A percentile compares a stretch with the other conserved stretches of the same genome.
Conservation (phyloP, 2,113 vertebrate species). For the Tiliqua scincoides region DNA sequence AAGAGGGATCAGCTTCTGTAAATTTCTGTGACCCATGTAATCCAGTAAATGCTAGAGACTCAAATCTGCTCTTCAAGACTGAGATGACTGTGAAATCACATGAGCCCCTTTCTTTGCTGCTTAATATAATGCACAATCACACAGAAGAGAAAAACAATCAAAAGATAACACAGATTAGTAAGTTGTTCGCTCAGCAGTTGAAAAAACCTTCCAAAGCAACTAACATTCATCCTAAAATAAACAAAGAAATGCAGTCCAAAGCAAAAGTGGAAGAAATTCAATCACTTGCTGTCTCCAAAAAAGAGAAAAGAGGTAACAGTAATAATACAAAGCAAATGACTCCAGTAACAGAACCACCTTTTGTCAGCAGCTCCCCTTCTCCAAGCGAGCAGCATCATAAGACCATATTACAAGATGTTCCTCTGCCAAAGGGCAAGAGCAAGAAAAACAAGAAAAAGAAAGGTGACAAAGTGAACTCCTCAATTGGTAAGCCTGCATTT, state of each 20-base stretch:
- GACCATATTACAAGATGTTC: conserved; percentile 80
- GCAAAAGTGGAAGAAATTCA: conserved; percentile 75
- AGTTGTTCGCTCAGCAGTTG: conserved; percentile 64
- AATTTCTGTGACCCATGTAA: conserved; percentile 37
- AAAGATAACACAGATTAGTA: conserved; percentile 78
- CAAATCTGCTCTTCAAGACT: conserved; percentile 72
- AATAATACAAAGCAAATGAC: conserved; percentile 83
- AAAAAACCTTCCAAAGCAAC: conserved; percentile 72
- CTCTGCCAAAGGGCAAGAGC: conserved; percentile 82
- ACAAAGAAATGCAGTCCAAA: conserved; percentile 76
- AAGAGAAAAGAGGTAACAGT: conserved; percentile 78
- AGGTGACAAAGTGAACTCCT: conserved; percentile 87
- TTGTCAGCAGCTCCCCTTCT: conserved; percentile 70
- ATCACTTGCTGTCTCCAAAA: conserved; percentile 71
- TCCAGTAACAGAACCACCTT: conserved; percentile 75
- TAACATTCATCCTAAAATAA: conserved; percentile 74
- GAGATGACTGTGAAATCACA: conserved; percentile 77
- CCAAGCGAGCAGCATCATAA: conserved; percentile 78
- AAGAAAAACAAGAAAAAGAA: conserved; percentile 98
- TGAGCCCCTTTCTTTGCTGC: conserved; percentile 76
- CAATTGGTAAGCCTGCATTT: conserved; percentile 83
- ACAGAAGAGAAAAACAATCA: conserved; percentile 77
- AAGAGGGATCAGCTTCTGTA: conserved; percentile 56
- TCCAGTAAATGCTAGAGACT: conserved; percentile 69
- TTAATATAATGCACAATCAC: conserved; percentile 79